These are phyloP conservation scores for Hirtodrosophila duncani DNA, from an alignment of 2,888 invertebrate species.

Conservation along the genomic window DNA sequence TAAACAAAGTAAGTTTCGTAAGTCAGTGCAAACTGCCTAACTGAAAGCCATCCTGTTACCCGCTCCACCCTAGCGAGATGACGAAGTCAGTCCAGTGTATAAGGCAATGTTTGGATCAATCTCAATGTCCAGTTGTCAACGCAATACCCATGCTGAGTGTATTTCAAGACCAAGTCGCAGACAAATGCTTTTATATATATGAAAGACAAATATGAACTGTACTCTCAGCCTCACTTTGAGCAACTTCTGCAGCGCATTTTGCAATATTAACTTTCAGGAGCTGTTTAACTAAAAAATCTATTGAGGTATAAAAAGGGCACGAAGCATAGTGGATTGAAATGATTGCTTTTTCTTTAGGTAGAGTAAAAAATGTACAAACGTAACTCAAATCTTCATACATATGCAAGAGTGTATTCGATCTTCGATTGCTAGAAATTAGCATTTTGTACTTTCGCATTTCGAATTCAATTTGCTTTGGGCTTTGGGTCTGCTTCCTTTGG, in stretches of 20 bases:
- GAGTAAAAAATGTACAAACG: no score
- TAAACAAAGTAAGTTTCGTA: slow-evolving; percentile 27
- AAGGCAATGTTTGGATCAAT: slow-evolving; percentile 28
- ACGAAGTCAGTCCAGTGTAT: no score
- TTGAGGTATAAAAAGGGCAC: no score
- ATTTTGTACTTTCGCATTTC: slow-evolving; percentile 34
- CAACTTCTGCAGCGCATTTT: no score
- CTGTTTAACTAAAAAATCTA: no score
- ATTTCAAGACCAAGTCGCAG: slow-evolving; percentile 3
- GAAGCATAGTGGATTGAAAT: no score
- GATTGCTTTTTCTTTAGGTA: no score
- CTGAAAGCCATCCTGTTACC: slow-evolving; percentile 28
- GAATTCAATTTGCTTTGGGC: slow-evolving; percentile 34
- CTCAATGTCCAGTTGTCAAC: slow-evolving; percentile 27
- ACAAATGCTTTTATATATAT: slow-evolving; percentile 19
- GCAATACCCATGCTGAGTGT: slow-evolving; percentile 18
- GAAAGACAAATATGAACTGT: no score
- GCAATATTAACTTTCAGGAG: no score
- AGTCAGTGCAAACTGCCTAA: slow-evolving; percentile 22
- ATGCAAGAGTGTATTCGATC: slow-evolving; percentile 11
- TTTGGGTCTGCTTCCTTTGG: slow-evolving; percentile 9
- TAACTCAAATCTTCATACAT: no score
- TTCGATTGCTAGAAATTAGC: slow-evolving; percentile 13
- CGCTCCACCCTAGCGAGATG: slow-evolving; percentile 26
- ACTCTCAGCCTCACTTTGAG: no score